These are phyloP conservation scores for Etheostoma nigrum DNA, from an alignment of 2,797 vertebrate genomes.

Conservation along the genomic window DNA sequence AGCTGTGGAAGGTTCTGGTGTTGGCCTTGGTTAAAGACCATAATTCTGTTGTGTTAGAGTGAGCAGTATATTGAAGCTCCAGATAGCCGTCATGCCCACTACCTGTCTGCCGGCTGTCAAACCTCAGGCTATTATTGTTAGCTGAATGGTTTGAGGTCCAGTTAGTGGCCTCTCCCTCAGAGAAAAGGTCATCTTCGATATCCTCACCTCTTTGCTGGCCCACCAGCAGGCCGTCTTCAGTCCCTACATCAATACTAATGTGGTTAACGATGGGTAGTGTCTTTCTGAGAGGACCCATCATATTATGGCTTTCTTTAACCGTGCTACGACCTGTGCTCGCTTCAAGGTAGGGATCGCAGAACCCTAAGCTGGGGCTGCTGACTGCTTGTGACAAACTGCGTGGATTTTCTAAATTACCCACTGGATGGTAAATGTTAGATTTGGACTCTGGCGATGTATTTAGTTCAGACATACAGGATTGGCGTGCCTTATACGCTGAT, in stretches of 20 bases:
- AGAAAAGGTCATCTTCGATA: slow-evolving; percentile 69
- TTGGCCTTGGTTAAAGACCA: slow-evolving; percentile 80
- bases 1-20: slow-evolving; percentile 75
- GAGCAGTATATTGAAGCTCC: slow-evolving; percentile 75
- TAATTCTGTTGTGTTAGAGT: slow-evolving; percentile 64
- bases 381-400: slow-evolving; percentile 82
- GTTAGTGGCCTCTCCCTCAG: slow-evolving; percentile 80
- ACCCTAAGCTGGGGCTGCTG: slow-evolving; percentile 84
- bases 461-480: slow-evolving; percentile 60
- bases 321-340: slow-evolving; percentile 62
- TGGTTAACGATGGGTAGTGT: slow-evolving; percentile 82
- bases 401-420: slow-evolving; percentile 81
- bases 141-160: slow-evolving; percentile 93
- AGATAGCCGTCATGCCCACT: slow-evolving; percentile 77
- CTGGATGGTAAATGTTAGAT: slow-evolving; percentile 63
- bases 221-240: slow-evolving; percentile 81
- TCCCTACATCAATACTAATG: slow-evolving; percentile 81
- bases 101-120: slow-evolving; percentile 72
- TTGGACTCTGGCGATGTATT: slow-evolving; percentile 53
- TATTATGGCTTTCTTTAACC: slow-evolving; percentile 72
- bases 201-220: slow-evolving; percentile 64
- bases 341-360: slow-evolving; percentile 85
- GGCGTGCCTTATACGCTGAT: slow-evolving; percentile 55
- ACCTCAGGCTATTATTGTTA: slow-evolving; percentile 90
- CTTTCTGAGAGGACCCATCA: slow-evolving; percentile 79